Evolutionary conservation across 2,113 vertebrate species (phyloP).

Genomic region (Dipodomys ordii): DNA sequence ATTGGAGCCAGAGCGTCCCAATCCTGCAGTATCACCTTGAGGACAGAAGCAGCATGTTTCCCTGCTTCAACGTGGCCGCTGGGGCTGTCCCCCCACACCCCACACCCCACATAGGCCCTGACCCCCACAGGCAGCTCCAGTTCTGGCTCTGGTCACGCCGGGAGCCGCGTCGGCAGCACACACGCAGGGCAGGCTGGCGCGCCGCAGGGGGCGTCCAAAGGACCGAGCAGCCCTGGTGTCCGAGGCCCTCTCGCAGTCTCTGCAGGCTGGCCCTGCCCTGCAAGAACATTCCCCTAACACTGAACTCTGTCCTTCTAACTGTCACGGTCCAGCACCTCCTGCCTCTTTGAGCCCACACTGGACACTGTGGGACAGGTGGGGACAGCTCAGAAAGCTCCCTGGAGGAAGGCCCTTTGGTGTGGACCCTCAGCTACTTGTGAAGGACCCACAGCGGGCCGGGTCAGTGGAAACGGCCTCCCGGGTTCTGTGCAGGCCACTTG

Average conservation of each 20-base stretch:
- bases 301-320: rapidly evolving
- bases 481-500: too few relatives aligned
- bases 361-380: rapidly evolving
- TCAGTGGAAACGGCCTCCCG: rapidly evolving
- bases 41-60: rapidly evolving
- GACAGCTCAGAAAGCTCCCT: neutral
- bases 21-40: neutral
- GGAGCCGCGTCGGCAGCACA: too few relatives aligned
- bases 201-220: too few relatives aligned
- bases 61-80: rapidly evolving
- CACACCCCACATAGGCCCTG: too few relatives aligned
- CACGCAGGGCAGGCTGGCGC: too few relatives aligned
- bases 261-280: neutral
- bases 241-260: neutral
- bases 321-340: neutral
- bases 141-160: too few relatives aligned
- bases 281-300: too few relatives aligned
- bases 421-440: neutral
- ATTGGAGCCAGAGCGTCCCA: neutral
- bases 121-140: too few relatives aligned
- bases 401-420: neutral
- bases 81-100: rapidly evolving
- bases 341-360: neutral
- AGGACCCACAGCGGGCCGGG: too few relatives aligned
- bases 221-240: too few relatives aligned